A percentile compares a stretch with the other conserved stretches of the same genome.
Evolutionary conservation across 2,797 vertebrate species (phyloP).

Genomic region (Melanotaenia boesemani): DNA sequence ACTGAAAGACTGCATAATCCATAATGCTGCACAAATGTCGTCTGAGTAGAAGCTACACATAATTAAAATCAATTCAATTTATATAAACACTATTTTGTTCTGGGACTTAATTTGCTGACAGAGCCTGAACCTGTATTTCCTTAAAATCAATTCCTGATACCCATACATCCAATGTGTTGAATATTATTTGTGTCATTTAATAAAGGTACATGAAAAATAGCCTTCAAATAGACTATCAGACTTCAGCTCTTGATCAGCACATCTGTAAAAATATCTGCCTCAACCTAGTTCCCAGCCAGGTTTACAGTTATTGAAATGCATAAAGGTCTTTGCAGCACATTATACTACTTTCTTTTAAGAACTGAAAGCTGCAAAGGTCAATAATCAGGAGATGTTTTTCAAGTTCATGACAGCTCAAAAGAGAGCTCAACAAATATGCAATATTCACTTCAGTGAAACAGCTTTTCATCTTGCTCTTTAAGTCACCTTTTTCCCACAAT

Average conservation of each 20-base stretch:
- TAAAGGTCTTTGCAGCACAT: constrained; percentile 37
- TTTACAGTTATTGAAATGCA: constrained; percentile 29
- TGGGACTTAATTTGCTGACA: no score
- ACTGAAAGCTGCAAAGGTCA: constrained; percentile 58
- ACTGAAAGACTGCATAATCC: no score
- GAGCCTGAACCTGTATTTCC: not conserved
- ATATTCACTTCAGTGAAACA: constrained; percentile 48
- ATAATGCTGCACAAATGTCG: no score
- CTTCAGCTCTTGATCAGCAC: not conserved
- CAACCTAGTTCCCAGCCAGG: not conserved
- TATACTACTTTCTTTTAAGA: constrained; percentile 52
- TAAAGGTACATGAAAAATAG: not conserved
- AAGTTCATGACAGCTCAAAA: constrained; percentile 68
- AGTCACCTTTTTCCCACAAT: constrained; percentile 73
- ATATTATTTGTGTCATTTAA: not conserved
- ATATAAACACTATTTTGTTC: not conserved
- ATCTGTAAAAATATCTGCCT: not conserved
- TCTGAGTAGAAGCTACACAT: not conserved
- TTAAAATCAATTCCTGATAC: not conserved
- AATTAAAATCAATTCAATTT: not conserved
- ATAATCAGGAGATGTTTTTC: constrained; percentile 63
- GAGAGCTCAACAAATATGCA: constrained; percentile 67
- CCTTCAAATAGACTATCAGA: not conserved
- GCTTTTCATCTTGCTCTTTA: constrained; percentile 70
- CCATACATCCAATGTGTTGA: not conserved